Conservation (phyloP, 2,113 vertebrate genomes). For the Oreocharis arfaki region DNA sequence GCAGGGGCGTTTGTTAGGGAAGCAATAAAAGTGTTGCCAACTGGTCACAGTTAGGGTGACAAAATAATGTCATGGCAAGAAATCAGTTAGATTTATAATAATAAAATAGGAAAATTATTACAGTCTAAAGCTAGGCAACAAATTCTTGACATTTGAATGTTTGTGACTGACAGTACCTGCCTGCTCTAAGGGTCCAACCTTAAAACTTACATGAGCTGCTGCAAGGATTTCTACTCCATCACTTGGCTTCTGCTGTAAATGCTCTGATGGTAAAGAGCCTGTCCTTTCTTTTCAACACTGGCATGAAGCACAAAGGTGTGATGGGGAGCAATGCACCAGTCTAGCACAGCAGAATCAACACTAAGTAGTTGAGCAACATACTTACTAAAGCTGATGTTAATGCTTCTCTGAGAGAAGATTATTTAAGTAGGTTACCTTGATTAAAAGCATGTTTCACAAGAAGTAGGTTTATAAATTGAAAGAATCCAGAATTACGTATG, state of each 20-base stretch:
- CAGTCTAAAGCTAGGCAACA: not conserved
- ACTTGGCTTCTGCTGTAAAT: not conserved
- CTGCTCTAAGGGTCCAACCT: not conserved
- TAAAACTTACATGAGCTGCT: not conserved
- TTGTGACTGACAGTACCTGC: not conserved
- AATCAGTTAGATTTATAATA: not conserved
- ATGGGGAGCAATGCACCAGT: not conserved
- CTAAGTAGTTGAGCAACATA: not conserved
- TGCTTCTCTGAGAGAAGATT: not conserved
- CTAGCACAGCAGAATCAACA: not conserved
- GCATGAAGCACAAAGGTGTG: not conserved
- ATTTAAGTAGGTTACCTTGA: not conserved
- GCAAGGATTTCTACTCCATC: not conserved
- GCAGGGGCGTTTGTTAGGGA: not conserved
- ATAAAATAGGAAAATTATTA: not conserved
- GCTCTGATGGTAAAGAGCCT: not conserved
- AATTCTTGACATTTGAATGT: not conserved
- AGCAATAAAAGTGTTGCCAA: not conserved
- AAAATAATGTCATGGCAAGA: not conserved
- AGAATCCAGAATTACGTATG: not conserved
- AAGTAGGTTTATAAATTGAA: not conserved
- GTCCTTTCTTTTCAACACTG: not conserved
- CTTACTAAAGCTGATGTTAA: not conserved
- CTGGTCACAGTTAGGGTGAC: not conserved
- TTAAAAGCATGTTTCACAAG: not conserved